Conservation (phyloP, 2,113 vertebrate species). For the Perca flavescens region DNA sequence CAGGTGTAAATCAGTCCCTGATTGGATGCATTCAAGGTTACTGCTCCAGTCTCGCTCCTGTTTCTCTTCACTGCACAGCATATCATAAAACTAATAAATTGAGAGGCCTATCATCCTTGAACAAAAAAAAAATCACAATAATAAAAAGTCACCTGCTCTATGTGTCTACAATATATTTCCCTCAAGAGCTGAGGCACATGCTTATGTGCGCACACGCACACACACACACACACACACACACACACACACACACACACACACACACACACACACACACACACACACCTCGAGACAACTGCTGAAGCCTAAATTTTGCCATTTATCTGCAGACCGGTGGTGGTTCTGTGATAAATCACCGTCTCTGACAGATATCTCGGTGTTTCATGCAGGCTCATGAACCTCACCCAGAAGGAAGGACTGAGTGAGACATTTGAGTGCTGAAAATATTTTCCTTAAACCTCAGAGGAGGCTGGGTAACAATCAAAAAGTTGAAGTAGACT, state of each 20-base stretch:
- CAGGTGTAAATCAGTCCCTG: constrained; percentile 47
- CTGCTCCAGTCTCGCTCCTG: constrained; percentile 8
- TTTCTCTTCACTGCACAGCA: constrained; percentile 26
- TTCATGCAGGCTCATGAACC: constrained; percentile 66
- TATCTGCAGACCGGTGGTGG: constrained; percentile 54
- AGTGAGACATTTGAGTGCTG: constrained; percentile 41
- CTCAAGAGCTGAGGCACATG: constrained; percentile 38
- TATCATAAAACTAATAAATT: constrained; percentile 53
- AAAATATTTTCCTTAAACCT: constrained; percentile 38
- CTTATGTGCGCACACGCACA: constrained; percentile 41
- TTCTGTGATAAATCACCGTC: constrained; percentile 66
- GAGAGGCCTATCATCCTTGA: constrained; percentile 33
- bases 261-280: not conserved
- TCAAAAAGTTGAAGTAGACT: constrained; percentile 21
- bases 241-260: not conserved
- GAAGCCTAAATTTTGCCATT: constrained; percentile 65
- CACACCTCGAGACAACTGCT: constrained; percentile 55
- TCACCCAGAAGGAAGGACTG: constrained; percentile 37
- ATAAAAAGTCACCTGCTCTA: constrained; percentile 63
- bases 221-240: not conserved
- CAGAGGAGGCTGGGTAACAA: constrained; percentile 21
- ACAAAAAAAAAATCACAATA: constrained; percentile 55
- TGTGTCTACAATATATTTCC: constrained; percentile 63
- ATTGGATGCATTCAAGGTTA: constrained; percentile 48
- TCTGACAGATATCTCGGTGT: constrained; percentile 61